Evolutionary conservation across 1,140 invertebrate species (phyloP).

Genomic region (Xylocopa sonorina): DNA sequence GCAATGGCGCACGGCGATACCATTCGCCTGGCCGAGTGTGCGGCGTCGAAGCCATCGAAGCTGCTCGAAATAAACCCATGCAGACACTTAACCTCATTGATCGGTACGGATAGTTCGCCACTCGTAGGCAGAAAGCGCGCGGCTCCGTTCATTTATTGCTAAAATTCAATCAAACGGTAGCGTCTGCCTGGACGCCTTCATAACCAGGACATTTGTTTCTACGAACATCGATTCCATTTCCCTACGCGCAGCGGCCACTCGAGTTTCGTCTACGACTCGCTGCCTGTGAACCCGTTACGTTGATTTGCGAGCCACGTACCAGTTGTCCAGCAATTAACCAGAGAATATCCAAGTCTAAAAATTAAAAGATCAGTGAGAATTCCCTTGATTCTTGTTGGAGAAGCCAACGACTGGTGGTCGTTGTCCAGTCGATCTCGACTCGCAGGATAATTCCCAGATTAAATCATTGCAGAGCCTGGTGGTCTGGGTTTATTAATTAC

Average conservation of each 20-base stretch:
- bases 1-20: slow-evolving; percentile 10
- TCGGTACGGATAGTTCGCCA: slow-evolving; percentile 13
- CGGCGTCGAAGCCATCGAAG: slow-evolving; percentile 13
- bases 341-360: no score
- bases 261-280: no score
- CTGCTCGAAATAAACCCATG: slow-evolving; percentile 29
- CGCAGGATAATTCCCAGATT: background rate
- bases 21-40: background rate
- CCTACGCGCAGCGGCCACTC: background rate
- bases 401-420: no score
- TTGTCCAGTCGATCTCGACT: no score
- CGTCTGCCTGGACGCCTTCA: slow-evolving; percentile 7
- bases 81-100: slow-evolving; percentile 30
- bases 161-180: slow-evolving; percentile 50
- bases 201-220: background rate
- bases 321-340: no score
- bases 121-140: background rate
- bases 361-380: no score
- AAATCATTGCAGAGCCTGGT: no score
- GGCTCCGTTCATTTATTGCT: slow-evolving; percentile 35
- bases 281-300: no score
- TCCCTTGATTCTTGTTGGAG: no score
- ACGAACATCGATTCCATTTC: background rate
- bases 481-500: slow-evolving; percentile 52
- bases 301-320: no score